Conservation (phyloP, 2,888 invertebrate species). For the Crioceris asparagi region DNA sequence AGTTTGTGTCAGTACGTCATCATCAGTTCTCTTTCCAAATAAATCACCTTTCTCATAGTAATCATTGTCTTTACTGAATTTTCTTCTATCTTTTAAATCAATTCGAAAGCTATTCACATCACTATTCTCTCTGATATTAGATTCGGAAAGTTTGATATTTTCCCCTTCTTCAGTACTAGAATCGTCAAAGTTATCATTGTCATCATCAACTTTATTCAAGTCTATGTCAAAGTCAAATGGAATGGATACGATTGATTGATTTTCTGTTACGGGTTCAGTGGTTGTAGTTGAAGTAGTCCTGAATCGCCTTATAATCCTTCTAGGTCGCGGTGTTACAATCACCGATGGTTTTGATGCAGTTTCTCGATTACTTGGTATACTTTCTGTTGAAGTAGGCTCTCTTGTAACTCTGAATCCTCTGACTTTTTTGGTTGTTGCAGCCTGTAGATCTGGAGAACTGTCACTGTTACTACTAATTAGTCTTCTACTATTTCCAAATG, state of each 20-base stretch:
- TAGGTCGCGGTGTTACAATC: conserved; percentile 14
- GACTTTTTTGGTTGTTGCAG: conserved; percentile 11
- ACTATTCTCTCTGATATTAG: conserved; percentile 36
- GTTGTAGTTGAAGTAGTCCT: conserved; percentile 17
- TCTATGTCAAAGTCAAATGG: neutral
- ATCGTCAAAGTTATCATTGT: conserved; percentile 20
- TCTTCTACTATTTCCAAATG: conserved; percentile 17
- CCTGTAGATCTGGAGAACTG: conserved; percentile 15
- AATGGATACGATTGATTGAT: neutral
- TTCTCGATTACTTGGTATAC: neutral
- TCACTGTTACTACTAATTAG: conserved; percentile 8
- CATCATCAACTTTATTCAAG: conserved; percentile 11
- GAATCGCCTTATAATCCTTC: conserved; percentile 24
- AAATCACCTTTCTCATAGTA: conserved; percentile 1
- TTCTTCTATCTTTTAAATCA: conserved; percentile 14
- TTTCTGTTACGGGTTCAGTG: neutral
- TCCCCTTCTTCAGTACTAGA: conserved; percentile 31
- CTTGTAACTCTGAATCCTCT: conserved; percentile 16
- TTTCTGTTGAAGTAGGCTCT: conserved; percentile 9
- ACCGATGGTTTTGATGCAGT: neutral
- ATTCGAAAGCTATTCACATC: conserved; percentile 25
- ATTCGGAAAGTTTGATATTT: conserved; percentile 38
- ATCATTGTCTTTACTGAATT: neutral
- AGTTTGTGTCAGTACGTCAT: neutral
- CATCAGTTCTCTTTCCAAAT: neutral